Evolutionary conservation across 2,888 invertebrate species (phyloP).

Genomic region (Pristionchus fissidentatus): DNA sequence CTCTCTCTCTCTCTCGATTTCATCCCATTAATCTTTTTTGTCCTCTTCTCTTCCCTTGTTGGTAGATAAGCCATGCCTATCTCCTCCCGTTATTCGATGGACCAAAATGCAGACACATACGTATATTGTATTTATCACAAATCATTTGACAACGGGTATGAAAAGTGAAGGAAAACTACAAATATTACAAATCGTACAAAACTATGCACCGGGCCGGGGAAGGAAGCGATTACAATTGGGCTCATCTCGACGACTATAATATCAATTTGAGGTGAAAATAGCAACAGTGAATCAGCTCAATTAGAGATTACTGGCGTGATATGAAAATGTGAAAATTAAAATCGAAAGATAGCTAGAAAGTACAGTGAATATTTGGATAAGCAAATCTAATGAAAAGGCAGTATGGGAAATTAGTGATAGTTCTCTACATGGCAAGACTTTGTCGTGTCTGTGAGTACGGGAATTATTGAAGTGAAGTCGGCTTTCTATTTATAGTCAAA

Average conservation of each 20-base stretch:
- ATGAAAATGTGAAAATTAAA: slow-evolving; percentile 10
- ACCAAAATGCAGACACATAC: background rate
- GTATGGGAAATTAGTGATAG: background rate
- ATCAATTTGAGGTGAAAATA: background rate
- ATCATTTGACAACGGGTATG: background rate
- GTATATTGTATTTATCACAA: background rate
- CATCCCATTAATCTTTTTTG: slow-evolving; percentile 26
- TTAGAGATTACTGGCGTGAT: slow-evolving; percentile 32
- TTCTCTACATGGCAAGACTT: slow-evolving; percentile 19
- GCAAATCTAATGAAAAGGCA: background rate
- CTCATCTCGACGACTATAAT: background rate
- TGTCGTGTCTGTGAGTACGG: background rate
- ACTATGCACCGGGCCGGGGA: slow-evolving; percentile 9
- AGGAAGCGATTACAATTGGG: too few relatives aligned
- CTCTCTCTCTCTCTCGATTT: slow-evolving; percentile 28
- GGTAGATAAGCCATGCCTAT: background rate
- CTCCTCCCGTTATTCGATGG: background rate
- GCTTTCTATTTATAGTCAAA: background rate
- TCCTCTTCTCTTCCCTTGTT: slow-evolving; percentile 12
- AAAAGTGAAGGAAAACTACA: slow-evolving; percentile 4
- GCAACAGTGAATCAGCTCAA: slow-evolving; percentile 25
- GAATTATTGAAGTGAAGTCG: background rate
- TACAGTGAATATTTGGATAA: slow-evolving; percentile 26
- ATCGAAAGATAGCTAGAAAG: background rate
- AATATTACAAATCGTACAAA: background rate